Evolutionary conservation across 2,113 vertebrate genomes (phyloP).

Genomic region (Apodemus sylvaticus): DNA sequence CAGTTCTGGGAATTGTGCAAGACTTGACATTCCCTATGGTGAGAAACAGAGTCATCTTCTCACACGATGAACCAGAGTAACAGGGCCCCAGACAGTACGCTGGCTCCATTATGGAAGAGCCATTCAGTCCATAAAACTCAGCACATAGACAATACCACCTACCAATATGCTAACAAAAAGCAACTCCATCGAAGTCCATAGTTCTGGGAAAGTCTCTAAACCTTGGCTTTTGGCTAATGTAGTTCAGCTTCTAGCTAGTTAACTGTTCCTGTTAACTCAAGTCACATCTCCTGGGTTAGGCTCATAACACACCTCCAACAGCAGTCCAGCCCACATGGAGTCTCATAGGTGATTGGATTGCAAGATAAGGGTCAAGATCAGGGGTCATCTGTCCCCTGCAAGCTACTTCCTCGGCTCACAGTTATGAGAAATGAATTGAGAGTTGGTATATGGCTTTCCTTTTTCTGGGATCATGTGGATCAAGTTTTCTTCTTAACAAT

Average conservation of each 20-base stretch:
- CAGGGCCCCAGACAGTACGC: neutral
- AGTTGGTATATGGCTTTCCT: neutral
- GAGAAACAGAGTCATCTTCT: neutral
- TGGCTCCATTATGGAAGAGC: neutral
- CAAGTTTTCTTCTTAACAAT: neutral
- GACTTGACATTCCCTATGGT: neutral
- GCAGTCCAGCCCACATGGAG: neutral
- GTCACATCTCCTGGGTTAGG: too few species aligned
- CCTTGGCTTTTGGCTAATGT: neutral
- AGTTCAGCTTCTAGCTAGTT: neutral
- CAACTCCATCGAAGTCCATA: neutral
- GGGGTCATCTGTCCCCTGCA: neutral
- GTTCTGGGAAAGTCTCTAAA: neutral
- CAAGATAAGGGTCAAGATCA: neutral
- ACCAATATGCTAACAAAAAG: neutral
- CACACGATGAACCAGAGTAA: neutral
- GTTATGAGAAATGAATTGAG: neutral
- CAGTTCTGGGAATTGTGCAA: neutral
- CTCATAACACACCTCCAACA: neutral
- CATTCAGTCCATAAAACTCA: neutral
- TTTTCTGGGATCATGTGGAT: neutral
- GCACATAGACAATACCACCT: neutral
- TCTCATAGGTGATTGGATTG: neutral
- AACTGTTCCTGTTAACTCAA: neutral
- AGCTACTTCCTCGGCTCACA: neutral